Base-by-base conservation (phyloP, 2,888 invertebrate genomes). In the Allacma fusca region DNA sequence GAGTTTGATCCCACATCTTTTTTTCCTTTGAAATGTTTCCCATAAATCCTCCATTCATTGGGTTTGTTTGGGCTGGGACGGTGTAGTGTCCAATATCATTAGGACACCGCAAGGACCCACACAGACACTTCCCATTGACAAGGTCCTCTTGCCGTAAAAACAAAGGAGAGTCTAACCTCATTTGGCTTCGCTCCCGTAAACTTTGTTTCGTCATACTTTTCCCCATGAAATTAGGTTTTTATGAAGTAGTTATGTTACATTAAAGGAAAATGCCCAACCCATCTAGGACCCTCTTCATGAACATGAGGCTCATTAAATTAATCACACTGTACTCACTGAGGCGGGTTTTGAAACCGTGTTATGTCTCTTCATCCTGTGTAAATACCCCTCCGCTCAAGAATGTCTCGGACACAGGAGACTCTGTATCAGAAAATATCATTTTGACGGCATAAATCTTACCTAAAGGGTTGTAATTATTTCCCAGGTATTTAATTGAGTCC, bases 101-200 rank as follows among this genome's bases (percentile, higher is more conserved):
- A n/a, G n/a, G n/a, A n/a, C 50, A 16, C 9, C 5, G 16, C 9
- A 16, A 12, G n/a, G n/a, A 50, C 16, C 16, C 50, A 50, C 19
- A 50, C 5, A 5, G 16, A 19, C 19, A 50, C 4, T 50, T 50
- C n/a, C 40, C 5, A 40, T 40, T 40, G 40, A 40, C 40, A 40
- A 13, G 4, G 50, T n/a, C n/a, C n/a, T n/a, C n/a, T 50, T 50
- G 50, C 19, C 19, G 40, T 68, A 26, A 21, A 67, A 74, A 74
- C 64, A 44, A 65, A 74, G 74, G 74, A 74, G 74, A 74, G 74
- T 74, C 67, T 40, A 64, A 29, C 73, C 65, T 64, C 44, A 64
- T 74, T 65, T 74, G 9, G 21, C 43, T 74, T 64, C 29, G 26
- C 59, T 72, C 72, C 72, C 50, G 28, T 29, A 29, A 68, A 68